A percentile compares a stretch with the other conserved stretches of the same genome.
These are phyloP conservation scores for Apeltes quadracus DNA, from an alignment of 2,113 vertebrate species.

Conservation along the genomic window DNA sequence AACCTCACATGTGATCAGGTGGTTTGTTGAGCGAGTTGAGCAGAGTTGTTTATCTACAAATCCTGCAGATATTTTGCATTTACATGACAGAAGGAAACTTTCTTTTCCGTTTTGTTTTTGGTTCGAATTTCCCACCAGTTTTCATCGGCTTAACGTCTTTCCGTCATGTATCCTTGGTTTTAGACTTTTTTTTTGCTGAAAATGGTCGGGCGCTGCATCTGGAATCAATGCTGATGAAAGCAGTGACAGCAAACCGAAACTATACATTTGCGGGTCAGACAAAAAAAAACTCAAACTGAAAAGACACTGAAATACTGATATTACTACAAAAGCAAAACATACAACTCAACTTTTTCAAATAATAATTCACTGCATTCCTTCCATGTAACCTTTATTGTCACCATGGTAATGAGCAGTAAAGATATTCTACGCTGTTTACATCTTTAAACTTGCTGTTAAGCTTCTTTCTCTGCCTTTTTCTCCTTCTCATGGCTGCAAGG, in stretches of 20 bases:
- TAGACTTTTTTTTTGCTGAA: neutral
- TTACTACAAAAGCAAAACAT: neutral
- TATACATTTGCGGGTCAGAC: neutral
- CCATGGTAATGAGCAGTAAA: too few relatives aligned
- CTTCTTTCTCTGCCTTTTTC: conserved; percentile 3
- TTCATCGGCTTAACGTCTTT: neutral
- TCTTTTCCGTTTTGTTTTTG: neutral
- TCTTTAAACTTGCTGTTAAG: neutral
- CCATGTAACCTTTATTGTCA: neutral
- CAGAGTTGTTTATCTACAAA: neutral
- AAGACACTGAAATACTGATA: too few relatives aligned
- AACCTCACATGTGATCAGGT: neutral
- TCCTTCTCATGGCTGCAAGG: conserved; percentile 11
- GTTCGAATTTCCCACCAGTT: neutral
- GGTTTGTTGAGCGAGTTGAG: too few relatives aligned
- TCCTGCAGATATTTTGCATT: neutral
- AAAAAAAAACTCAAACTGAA: too few relatives aligned
- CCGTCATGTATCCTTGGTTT: neutral
- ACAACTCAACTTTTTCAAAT: neutral
- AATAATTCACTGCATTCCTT: neutral
- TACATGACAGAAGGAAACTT: neutral
- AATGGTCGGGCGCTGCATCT: neutral
- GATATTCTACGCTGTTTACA: neutral
- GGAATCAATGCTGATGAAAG: neutral
- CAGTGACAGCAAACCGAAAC: neutral